A percentile compares a stretch with the other conserved stretches of the same genome.
These are phyloP conservation scores for Ennomos quercinarius DNA, from an alignment of 2,888 invertebrate species.

Conservation along the genomic window DNA sequence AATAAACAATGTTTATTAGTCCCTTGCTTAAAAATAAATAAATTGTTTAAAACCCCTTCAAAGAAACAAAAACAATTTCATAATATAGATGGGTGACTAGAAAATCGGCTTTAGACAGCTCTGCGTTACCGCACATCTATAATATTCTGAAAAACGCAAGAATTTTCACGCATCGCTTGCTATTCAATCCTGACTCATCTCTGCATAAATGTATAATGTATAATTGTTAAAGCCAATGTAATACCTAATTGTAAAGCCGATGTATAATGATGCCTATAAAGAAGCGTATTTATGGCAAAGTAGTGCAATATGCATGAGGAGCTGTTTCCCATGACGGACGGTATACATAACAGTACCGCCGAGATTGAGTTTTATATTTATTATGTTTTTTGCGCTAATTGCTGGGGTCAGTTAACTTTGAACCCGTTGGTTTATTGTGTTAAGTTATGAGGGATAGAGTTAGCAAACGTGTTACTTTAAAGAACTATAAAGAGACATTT, in stretches of 20 bases:
- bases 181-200: constrained; percentile 7
- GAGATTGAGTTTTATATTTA: constrained; percentile 74
- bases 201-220: constrained; percentile 28
- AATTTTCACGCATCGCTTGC: constrained; percentile 18
- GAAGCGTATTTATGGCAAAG: constrained; percentile 54
- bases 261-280: constrained; percentile 59
- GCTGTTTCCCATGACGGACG: constrained; percentile 74
- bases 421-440: constrained; percentile 41
- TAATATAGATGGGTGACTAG: neutral
- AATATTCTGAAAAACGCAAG: constrained; percentile 10
- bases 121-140: neutral
- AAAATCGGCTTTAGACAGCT: neutral
- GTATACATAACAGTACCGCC: constrained; percentile 64
- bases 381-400: constrained; percentile 65
- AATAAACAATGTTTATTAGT: too few species aligned
- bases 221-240: constrained; percentile 45
- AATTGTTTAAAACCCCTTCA: too few species aligned
- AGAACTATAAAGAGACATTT: too few species aligned
- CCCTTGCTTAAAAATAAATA: too few species aligned
- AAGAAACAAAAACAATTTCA: too few species aligned
- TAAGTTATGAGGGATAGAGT: neutral
- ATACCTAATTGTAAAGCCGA: constrained; percentile 39
- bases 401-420: constrained; percentile 68
- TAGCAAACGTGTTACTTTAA: neutral
- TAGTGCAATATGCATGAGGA: constrained; percentile 83